phyloP scores from a whole-genome alignment of 1,140 invertebrate genomes.

The Sinella curviseta region DNA sequence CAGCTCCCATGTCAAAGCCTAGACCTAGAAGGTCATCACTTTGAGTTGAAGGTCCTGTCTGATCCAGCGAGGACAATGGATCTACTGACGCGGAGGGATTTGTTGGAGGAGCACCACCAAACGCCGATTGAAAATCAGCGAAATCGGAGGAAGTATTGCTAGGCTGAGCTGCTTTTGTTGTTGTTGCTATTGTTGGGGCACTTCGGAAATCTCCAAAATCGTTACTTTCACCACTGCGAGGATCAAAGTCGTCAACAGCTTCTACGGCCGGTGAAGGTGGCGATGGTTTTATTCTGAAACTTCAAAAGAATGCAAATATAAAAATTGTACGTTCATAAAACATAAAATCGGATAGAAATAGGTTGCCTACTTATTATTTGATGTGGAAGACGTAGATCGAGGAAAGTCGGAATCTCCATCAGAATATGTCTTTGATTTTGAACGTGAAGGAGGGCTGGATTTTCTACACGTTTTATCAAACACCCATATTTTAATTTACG shows the following conservation, averaged over 20 bases:
- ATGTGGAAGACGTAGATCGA: slow-evolving; percentile 22
- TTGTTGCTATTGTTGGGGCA: slow-evolving; percentile 62
- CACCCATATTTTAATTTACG: neutral
- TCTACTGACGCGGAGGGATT: slow-evolving; percentile 5
- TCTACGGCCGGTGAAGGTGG: slow-evolving; percentile 48
- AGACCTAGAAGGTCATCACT: slow-evolving; percentile 34
- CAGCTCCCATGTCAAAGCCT: slow-evolving; percentile 30
- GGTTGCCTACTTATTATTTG: slow-evolving; percentile 25
- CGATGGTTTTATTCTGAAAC: slow-evolving; percentile 51
- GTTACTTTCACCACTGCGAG: slow-evolving; percentile 56
- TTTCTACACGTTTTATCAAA: neutral
- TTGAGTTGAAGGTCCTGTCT: neutral
- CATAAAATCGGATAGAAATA: neutral
- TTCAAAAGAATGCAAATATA: slow-evolving; percentile 15
- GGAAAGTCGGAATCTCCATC: slow-evolving; percentile 32
- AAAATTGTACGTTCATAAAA: too few relatives aligned
- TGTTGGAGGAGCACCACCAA: slow-evolving; percentile 23
- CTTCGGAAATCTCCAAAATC: slow-evolving; percentile 81
- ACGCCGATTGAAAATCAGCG: slow-evolving; percentile 43
- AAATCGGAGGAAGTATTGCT: slow-evolving; percentile 33
- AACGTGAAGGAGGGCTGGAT: slow-evolving; percentile 4
- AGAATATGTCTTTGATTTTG: slow-evolving; percentile 23
- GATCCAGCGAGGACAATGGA: neutral
- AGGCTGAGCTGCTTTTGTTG: slow-evolving; percentile 41
- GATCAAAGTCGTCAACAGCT: slow-evolving; percentile 63